Evolutionary conservation across 2,797 vertebrate genomes (phyloP).

Genomic region (Manis pentadactyla): DNA sequence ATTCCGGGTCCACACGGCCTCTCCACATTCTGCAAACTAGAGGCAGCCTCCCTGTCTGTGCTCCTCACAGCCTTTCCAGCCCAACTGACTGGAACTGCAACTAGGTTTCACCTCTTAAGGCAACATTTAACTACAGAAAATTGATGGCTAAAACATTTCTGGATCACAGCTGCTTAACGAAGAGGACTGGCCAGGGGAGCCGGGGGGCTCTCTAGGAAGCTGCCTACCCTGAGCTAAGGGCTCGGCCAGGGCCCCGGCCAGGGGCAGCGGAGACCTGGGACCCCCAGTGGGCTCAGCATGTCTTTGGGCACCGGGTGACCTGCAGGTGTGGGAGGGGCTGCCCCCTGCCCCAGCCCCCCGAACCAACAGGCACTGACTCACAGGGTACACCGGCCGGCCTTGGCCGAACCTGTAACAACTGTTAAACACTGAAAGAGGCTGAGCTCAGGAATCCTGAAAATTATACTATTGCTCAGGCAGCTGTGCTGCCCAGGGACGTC

Average conservation of each 20-base stretch:
- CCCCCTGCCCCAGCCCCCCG: no score
- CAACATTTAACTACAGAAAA: no score
- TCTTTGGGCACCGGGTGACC: no score
- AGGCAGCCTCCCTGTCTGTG: accelerated
- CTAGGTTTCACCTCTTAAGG: no score
- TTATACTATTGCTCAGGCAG: accelerated
- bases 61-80: not conserved
- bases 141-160: accelerated
- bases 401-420: no score
- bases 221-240: accelerated
- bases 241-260: not conserved
- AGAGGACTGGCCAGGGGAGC: not conserved
- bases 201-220: not conserved
- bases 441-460: not conserved
- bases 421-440: not conserved
- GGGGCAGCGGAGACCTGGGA: accelerated
- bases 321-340: not conserved
- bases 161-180: not conserved
- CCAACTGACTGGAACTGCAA: not conserved
- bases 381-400: accelerated
- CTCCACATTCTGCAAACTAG: no score
- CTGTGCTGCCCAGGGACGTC: accelerated
- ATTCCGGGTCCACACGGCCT: not conserved
- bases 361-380: accelerated
- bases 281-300: accelerated